Conservation (phyloP, 2,797 vertebrate species). For the Cynopterus sphinx region DNA sequence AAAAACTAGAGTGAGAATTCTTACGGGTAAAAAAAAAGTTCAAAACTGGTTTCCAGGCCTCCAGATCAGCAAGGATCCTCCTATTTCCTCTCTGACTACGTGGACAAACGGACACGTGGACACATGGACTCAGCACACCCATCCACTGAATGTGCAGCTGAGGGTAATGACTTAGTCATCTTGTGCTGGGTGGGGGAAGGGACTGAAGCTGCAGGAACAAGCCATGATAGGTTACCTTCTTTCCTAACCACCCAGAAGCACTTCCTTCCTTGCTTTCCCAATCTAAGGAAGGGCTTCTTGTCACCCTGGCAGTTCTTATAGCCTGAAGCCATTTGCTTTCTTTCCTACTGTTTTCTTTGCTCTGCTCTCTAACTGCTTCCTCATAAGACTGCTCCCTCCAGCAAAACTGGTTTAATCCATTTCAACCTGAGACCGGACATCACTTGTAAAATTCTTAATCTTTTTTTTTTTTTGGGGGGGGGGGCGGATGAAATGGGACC, state of each 20-base stretch:
- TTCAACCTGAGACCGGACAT: not conserved
- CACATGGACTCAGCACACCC: too few species aligned
- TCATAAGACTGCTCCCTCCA: not conserved
- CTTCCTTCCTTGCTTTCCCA: conserved; percentile 8
- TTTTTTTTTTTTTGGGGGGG: too few species aligned
- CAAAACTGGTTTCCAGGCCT: not conserved
- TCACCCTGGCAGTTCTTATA: not conserved
- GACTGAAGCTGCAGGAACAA: not conserved
- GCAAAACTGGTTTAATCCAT: not conserved
- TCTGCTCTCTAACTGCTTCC: not conserved
- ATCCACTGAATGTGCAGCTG: not conserved
- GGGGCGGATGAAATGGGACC: too few species aligned
- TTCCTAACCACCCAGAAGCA: not conserved
- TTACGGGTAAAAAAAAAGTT: not conserved
- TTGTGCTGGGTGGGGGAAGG: accelerated
- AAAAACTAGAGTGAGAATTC: not conserved
- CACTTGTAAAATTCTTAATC: too few species aligned
- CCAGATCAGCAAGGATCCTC: not conserved
- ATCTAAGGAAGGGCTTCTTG: not conserved
- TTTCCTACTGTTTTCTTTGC: not conserved
- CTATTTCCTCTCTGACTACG: not conserved
- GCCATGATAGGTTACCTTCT: not conserved
- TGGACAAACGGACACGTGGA: not conserved
- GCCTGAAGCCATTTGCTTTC: not conserved
- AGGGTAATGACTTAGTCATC: not conserved